phyloP scores from a whole-genome alignment of 1,140 invertebrate species.

The Trichogramma pretiosum region DNA sequence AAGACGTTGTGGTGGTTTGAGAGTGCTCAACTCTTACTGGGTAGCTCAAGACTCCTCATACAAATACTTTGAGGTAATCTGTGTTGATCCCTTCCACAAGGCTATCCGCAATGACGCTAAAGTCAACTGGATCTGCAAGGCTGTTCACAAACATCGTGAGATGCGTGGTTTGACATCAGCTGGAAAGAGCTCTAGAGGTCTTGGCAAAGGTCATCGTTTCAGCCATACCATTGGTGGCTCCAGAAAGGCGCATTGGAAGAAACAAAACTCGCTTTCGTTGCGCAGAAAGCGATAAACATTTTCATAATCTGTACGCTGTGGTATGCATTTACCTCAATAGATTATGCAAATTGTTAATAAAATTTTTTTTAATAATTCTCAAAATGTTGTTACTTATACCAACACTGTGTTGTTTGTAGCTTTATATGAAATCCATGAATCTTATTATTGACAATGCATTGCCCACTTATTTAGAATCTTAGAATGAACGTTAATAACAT shows the following conservation, averaged over 20 bases:
- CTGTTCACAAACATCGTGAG: slow-evolving; percentile 98
- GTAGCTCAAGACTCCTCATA: slow-evolving; percentile 97
- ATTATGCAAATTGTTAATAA: too few relatives aligned
- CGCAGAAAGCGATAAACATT: slow-evolving; percentile 88
- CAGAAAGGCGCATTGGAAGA: slow-evolving; percentile 82
- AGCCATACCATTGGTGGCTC: slow-evolving; percentile 96
- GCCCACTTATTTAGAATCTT: too few relatives aligned
- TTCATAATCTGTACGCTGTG: slow-evolving; percentile 10
- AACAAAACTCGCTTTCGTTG: slow-evolving; percentile 85
- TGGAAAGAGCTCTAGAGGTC: slow-evolving; percentile 88
- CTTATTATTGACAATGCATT: too few relatives aligned
- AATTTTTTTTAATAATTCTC: too few relatives aligned
- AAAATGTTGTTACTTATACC: too few relatives aligned
- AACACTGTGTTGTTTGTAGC: too few relatives aligned
- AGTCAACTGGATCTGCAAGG: slow-evolving; percentile 94
- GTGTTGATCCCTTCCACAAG: slow-evolving; percentile 92
- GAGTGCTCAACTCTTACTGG: slow-evolving; percentile 99
- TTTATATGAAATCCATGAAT: too few relatives aligned
- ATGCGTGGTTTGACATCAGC: slow-evolving; percentile 95
- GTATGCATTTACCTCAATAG: too few relatives aligned
- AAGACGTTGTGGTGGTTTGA: slow-evolving; percentile 79
- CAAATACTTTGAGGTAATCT: slow-evolving; percentile 97
- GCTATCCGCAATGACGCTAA: slow-evolving; percentile 91
- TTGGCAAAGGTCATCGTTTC: slow-evolving; percentile 93
- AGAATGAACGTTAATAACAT: too few relatives aligned